Base-by-base conservation (phyloP, 2,888 invertebrate species). In the Conops quadrifasciatus region DNA sequence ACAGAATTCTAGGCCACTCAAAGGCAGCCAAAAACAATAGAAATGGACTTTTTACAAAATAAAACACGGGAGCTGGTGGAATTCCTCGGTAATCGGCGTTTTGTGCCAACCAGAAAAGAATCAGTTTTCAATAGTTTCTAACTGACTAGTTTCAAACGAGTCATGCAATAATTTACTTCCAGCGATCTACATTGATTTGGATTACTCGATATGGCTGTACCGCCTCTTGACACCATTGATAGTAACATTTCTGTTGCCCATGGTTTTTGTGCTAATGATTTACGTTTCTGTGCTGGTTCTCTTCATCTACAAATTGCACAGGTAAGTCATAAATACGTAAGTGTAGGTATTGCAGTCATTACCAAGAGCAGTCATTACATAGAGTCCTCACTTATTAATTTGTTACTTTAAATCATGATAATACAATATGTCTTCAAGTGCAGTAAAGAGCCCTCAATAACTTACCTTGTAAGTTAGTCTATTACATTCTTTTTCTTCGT, bases 251-350 rank as follows among this genome's bases (percentile, higher is more conserved):
- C 88, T 96, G 64, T 88, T 96, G 80, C 96, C 96, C 1, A 87
- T 91, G 62, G 88, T 95, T 73, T 94, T 96, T 82, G 91, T 92
- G 63, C 79, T 93, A n/a, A 89, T 96, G 70, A 89, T 96, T 73
- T 96, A 96, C 85, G 86, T 92, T 77, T 93, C 93, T 81, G 92
- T 92, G 74, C 88, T 96, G 80, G 92, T 95, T 82, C 89, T 96
- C 76, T 94, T 94, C 83, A 89, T 97, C 76, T 95, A 94, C 86
- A 93, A 93, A 85, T 88, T 94, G 73, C 94, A 97, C 87, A 92
- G 94, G 94, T 87, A 77, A 87, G 80, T 70, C 19, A 36, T 36
- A n/a, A n/a, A n/a, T n/a, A n/a, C n/a, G n/a, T n/a, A n/a, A n/a
- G n/a, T 7, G 36, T 36, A 36, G 9, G 36, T 36, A 36, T n/a